A percentile compares a stretch with the other conserved stretches of the same genome.
phyloP scores from a whole-genome alignment of 2,797 vertebrate genomes.

The Poecile montanus region DNA sequence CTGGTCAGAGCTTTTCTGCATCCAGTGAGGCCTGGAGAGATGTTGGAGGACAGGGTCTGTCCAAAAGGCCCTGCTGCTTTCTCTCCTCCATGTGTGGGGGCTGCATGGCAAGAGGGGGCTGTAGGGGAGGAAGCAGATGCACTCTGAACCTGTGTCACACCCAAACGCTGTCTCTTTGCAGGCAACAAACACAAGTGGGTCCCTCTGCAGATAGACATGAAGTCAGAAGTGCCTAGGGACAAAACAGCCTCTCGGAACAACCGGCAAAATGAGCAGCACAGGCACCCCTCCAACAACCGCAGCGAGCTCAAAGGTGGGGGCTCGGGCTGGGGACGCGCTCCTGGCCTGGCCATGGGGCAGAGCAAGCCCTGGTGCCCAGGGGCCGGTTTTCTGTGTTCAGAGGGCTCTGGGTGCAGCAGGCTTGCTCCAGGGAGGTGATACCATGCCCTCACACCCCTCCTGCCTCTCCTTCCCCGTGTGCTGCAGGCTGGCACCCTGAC shows the following conservation, averaged over 20 bases:
- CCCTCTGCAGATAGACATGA: constrained; percentile 96
- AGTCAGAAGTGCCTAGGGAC: constrained; percentile 93
- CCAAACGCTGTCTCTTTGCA: constrained; percentile 61
- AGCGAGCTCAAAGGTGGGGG: constrained; percentile 90
- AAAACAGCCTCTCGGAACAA: constrained; percentile 92
- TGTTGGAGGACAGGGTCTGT: background rate
- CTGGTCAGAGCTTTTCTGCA: background rate
- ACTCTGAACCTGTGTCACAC: constrained; percentile 34
- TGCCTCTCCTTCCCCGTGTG: background rate
- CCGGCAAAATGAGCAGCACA: constrained; percentile 89
- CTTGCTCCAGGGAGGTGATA: background rate
- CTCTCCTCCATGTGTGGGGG: background rate
- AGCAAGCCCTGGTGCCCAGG: background rate
- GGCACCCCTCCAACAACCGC: constrained; percentile 85
- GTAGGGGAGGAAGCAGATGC: background rate
- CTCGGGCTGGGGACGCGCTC: background rate
- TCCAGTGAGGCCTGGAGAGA: background rate
- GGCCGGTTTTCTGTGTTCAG: rapidly evolving
- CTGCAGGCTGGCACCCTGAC: constrained; percentile 91
- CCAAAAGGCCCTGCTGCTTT: background rate
- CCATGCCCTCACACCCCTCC: background rate
- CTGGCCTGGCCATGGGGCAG: background rate
- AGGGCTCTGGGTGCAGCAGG: rapidly evolving
- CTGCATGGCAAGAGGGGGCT: background rate
- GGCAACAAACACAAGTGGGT: constrained; percentile 99